Conservation (phyloP, 2,797 vertebrate genomes). For the Lutjanus argentimaculatus region DNA sequence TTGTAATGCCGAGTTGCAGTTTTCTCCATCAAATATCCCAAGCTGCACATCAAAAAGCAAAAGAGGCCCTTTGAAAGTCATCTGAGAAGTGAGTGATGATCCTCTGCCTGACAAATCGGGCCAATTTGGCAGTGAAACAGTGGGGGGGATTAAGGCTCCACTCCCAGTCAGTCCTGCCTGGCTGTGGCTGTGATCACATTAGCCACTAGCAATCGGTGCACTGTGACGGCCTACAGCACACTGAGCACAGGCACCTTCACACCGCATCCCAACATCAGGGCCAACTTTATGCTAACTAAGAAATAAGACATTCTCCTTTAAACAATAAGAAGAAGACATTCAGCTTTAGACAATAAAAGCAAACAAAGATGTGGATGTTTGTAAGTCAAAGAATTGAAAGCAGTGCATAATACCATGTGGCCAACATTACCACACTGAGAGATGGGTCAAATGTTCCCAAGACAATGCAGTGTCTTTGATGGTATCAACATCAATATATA, state of each 20-base stretch:
- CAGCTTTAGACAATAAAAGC: slow-evolving; percentile 6
- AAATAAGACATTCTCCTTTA: slow-evolving; percentile 13
- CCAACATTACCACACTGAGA: slow-evolving; percentile 6
- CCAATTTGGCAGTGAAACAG: slow-evolving; percentile 80
- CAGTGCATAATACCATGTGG: not conserved
- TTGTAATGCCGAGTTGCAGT: slow-evolving; percentile 56
- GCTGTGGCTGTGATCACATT: slow-evolving; percentile 80
- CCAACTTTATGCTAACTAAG: slow-evolving; percentile 1
- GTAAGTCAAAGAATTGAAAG: not conserved
- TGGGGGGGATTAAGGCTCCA: slow-evolving; percentile 74
- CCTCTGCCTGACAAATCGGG: slow-evolving; percentile 75
- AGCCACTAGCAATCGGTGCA: slow-evolving; percentile 66
- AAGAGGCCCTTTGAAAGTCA: slow-evolving; percentile 74
- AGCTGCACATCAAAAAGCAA: slow-evolving; percentile 74
- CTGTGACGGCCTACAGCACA: slow-evolving; percentile 63
- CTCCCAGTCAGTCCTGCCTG: slow-evolving; percentile 63
- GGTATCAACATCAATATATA: slow-evolving; percentile 47
- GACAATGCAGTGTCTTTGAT: slow-evolving; percentile 30
- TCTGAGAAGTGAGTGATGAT: slow-evolving; percentile 73
- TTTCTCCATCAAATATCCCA: slow-evolving; percentile 61
- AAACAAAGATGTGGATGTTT: not conserved
- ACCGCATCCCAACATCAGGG: slow-evolving; percentile 44
- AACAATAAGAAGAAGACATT: not conserved
- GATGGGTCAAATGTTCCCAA: slow-evolving; percentile 42
- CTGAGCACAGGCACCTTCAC: slow-evolving; percentile 59